These are phyloP conservation scores for Bagarius yarrelli DNA, from an alignment of 2,113 vertebrate species.

Conservation along the genomic window DNA sequence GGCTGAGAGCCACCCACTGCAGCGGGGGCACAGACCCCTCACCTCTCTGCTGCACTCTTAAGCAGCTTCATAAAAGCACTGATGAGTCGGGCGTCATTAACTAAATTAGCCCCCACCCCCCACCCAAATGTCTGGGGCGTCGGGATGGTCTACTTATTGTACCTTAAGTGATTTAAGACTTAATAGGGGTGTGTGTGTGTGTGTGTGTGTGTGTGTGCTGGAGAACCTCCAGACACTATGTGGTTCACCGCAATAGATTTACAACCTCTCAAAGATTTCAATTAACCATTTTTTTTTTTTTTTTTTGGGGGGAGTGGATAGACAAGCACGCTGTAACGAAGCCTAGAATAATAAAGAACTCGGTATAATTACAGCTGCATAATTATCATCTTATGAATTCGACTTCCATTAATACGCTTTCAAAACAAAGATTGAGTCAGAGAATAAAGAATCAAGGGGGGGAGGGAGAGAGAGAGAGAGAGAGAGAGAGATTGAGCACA, in stretches of 20 bases:
- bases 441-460: neutral
- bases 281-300: neutral
- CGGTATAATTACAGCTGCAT: neutral
- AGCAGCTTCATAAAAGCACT: conserved; percentile 36
- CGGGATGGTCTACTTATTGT: conserved; percentile 30
- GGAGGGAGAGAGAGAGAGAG: neutral
- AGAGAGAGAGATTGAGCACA: neutral
- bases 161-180: conserved; percentile 30
- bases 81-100: conserved; percentile 46
- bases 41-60: conserved; percentile 33
- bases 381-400: neutral
- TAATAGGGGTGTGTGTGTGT: neutral
- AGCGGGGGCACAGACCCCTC: conserved; percentile 28
- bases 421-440: conserved; percentile 3
- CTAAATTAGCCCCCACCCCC: conserved; percentile 31
- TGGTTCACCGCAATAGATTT: conserved; percentile 24
- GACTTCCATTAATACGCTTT: neutral
- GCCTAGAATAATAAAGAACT: neutral
- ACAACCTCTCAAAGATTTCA: neutral
- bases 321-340: neutral
- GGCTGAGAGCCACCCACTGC: conserved; percentile 54
- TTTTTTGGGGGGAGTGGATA: neutral
- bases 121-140: neutral
- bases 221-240: conserved; percentile 28
- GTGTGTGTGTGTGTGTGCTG: conserved; percentile 2